Evolutionary conservation across 1,140 invertebrate species (phyloP), one percentile per base, ranked within the genome.

Genomic region (Thaumetopoea pityocampa): DNA sequence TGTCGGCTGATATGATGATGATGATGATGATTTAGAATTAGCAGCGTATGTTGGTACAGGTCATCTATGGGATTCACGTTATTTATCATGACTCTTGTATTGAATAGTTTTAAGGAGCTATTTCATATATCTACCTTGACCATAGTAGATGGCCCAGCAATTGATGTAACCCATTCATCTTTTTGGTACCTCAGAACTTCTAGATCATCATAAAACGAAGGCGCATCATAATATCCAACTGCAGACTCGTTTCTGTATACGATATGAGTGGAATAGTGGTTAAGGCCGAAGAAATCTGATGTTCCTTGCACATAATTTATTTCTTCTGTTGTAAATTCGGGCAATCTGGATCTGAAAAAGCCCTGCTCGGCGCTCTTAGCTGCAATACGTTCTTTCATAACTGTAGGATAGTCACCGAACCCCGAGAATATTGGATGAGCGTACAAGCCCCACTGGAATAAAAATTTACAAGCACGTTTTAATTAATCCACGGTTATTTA

Each of bases 241-340:
- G 51, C 42, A 6, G 59, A 51, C 45, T 60, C 54, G 28, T 72
- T 69, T 49, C 65, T 59, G 42, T 73, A 65, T 0, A 53, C 56
- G 2, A 58, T 27, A 4, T 10, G 53, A 1, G 85, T 79, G 2
- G 85, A 82, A 37, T 91, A 90, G 33, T 86, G 76, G 35, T 90
- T 90, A 0, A 91, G 53, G 12, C 88, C 88, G 24, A 90, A 86
- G 67, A 89, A 90, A 51, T 90, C 89, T 0, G 83, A 76, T 7
- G 73, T 78, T 9, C 85, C 85, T 18, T 40, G 49, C 6, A 74
- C 38, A 19, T 59, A 54, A 11, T 59, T 30, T 4, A 64, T 22
- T 45, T 71, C 68, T 16, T 67, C 61, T 3, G 30, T 34, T 1
- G 69, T 68, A 8, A 87, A 77, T 9, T 56, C 54, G 2, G 72